Evolutionary conservation across 1,140 invertebrate genomes (phyloP), one percentile per base, ranked within the genome.

Genomic region (Eriosoma lanigerum): DNA sequence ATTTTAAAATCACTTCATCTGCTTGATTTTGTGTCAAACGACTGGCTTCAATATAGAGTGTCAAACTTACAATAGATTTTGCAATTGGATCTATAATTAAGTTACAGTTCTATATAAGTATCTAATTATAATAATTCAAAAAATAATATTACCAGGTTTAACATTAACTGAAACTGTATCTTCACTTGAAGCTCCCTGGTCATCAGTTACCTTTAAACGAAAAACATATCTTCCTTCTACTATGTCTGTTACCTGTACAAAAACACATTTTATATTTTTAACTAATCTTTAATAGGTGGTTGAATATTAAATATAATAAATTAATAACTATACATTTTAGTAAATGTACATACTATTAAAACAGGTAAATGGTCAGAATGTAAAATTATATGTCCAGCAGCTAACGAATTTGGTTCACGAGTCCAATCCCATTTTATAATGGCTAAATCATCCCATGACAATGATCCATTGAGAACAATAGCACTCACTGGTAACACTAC

Each of bases 381-480:
- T 62, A 91, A 89, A 82, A 95, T 89, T 82, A 95, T 90, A 64
- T 90, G 90, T 73, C 95, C 96, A 56, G 94, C 91, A 6, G 95
- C 95, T 60, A 97, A 86, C 82, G 94, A 96, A 50, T 90, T 89
- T 3, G 90, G 88, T 84, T 94, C 91, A 78, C 95, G 88, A 0
- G 89, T 91, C 96, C 96, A 98, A 60, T 89, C 86, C 90, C 94
- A 98, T 75, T 91, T 89, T 8, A 91, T 91, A 81, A 98, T 95
- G 26, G 89, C 90, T 82, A 96, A 90, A 86, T 98, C 96, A 86
- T 98, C 96, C 66, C 87, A 91, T 0, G 96, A 97, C 72, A 89
- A 87, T 0, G 92, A 92, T 0, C 96, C 96, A 87, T 98, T 96
- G 38, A 98, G 87, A 48, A 91, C 88, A 1, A 97, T 88, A 10